A percentile compares a stretch with the other conserved stretches of the same genome.
These are phyloP conservation scores for Frieseomelitta varia DNA, from an alignment of 1,140 invertebrate genomes.

Conservation along the genomic window DNA sequence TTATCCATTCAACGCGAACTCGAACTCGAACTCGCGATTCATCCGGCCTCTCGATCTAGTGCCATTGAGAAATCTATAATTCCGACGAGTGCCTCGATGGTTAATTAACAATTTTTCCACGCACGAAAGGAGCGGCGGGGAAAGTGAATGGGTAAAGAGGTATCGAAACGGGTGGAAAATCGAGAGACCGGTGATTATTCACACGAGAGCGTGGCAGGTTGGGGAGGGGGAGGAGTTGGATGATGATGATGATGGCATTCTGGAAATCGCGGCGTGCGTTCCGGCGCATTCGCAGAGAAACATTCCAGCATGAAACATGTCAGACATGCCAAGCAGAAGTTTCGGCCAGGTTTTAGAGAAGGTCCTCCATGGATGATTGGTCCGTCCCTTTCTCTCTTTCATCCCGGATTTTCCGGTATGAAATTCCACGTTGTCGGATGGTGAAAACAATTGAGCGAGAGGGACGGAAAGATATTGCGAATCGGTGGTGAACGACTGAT, in stretches of 20 bases:
- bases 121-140: not conserved
- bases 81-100: not conserved
- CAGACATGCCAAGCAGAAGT: slow-evolving; percentile 57
- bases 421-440: slow-evolving; percentile 38
- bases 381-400: not conserved
- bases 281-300: slow-evolving; percentile 56
- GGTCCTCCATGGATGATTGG: slow-evolving; percentile 31
- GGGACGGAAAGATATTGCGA: not conserved
- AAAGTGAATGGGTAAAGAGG: not conserved
- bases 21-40: not conserved
- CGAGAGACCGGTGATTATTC: slow-evolving; percentile 57
- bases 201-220: slow-evolving; percentile 8
- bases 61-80: not conserved
- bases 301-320: slow-evolving; percentile 63
- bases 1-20: not conserved
- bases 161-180: slow-evolving; percentile 22
- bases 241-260: slow-evolving; percentile 40
- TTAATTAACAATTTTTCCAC: not conserved
- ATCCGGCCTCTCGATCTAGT: not conserved
- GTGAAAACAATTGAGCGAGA: slow-evolving; percentile 20
- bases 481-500: not conserved
- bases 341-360: slow-evolving; percentile 53
- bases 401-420: slow-evolving; percentile 46
- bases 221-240: not conserved
- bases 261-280: slow-evolving; percentile 56